phyloP scores from a whole-genome alignment of 2,113 vertebrate genomes.

The Cottus gobio region DNA sequence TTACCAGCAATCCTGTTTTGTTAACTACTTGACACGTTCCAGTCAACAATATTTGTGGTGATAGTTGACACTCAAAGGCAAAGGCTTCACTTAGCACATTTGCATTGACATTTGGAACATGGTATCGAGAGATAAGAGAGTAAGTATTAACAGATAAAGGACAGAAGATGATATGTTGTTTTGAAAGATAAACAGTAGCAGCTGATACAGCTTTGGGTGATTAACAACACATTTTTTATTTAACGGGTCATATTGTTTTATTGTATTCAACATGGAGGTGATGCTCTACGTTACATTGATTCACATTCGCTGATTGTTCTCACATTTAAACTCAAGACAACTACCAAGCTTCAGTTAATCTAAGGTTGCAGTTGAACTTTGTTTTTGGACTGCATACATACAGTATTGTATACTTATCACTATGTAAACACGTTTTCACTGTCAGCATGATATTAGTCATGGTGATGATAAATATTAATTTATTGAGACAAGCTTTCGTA shows the following conservation, averaged over 20 bases:
- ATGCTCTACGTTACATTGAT: background rate
- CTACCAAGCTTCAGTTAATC: background rate
- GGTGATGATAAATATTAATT: background rate
- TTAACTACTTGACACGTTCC: background rate
- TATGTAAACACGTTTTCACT: background rate
- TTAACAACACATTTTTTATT: background rate
- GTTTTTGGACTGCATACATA: background rate
- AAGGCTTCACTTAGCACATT: background rate
- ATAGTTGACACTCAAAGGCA: background rate
- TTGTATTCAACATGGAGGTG: background rate
- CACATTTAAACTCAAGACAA: background rate
- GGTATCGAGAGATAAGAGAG: background rate
- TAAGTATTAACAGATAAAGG: background rate
- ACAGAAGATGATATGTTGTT: background rate
- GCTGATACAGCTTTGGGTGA: background rate
- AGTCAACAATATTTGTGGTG: background rate
- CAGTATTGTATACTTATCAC: background rate
- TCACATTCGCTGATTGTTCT: background rate
- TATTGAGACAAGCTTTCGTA: background rate
- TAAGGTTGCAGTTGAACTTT: background rate
- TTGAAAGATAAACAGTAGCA: background rate
- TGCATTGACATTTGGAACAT: background rate
- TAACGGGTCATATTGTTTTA: background rate
- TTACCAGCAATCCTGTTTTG: background rate
- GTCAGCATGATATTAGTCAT: background rate